A percentile compares a stretch with the other conserved stretches of the same genome.
These are phyloP conservation scores for Lycopodina hypogea DNA, from an alignment of 37 sponge, comb jelly and placozoan species.

Conservation along the genomic window DNA sequence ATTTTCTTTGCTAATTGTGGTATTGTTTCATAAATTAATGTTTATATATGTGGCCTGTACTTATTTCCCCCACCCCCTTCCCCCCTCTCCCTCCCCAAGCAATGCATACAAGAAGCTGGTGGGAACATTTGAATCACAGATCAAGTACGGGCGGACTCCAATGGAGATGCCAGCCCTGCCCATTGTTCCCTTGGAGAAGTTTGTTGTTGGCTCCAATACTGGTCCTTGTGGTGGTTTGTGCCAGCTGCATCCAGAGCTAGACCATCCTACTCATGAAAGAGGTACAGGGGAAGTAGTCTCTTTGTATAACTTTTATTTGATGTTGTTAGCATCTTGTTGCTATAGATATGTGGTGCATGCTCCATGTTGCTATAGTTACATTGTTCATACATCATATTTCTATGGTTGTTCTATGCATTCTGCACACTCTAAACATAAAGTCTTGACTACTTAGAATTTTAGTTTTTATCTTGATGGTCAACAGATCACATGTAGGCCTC, in stretches of 20 bases:
- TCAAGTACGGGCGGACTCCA: slow-evolving; percentile 28
- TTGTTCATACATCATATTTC: no score
- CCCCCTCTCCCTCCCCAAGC: slow-evolving; percentile 3
- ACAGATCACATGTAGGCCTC: no score
- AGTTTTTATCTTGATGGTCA: no score
- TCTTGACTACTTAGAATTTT: no score
- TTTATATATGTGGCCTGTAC: no score
- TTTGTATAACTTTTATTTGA: background rate
- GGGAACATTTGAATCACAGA: slow-evolving; percentile 29
- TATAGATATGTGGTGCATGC: background rate
- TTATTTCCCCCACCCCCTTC: no score
- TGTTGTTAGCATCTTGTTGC: no score
- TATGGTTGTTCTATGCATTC: no score
- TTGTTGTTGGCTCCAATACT: slow-evolving; percentile 49
- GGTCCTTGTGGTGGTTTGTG: slow-evolving; percentile 68
- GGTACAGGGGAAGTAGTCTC: slow-evolving; percentile 5
- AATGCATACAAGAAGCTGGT: slow-evolving; percentile 18
- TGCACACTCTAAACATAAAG: no score
- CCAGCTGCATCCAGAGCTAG: slow-evolving; percentile 32
- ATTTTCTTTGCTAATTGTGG: no score
- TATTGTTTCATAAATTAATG: no score
- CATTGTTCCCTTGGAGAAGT: slow-evolving; percentile 38
- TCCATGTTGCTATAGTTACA: background rate
- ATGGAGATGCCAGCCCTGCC: slow-evolving; percentile 51
- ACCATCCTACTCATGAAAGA: slow-evolving; percentile 29